Evolutionary conservation across 1,140 invertebrate species (phyloP), one percentile per base, ranked within the genome.

Genomic region (Nebria ingens): DNA sequence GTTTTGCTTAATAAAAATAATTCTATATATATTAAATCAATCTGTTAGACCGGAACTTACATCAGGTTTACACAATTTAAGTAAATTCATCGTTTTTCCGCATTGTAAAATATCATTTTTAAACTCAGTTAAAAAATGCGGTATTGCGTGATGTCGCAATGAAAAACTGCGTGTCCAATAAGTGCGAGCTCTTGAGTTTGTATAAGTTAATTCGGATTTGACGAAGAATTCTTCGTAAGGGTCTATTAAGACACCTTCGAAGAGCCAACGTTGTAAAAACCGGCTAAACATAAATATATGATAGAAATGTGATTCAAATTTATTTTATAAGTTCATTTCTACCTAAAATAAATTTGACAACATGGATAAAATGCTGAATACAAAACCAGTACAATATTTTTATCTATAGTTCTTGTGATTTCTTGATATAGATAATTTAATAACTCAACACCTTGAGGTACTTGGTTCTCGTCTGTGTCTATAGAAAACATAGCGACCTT

Each of bases 221-320:
- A 71, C 61, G 54, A 71, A 69, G 57, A 70, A 71, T 57, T 71
- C 69, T 19, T 62, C 64, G 51, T 66, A 65, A 0, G 65, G 64
- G 58, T 71, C 69, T 38, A 66, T 61, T n/a, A 69, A 38, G 6
- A 50, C 54, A n/a, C 69, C 69, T 55, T 70, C 61, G 3, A 69
- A 61, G 21, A 71, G 61, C 69, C 69, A 71, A 25, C 65, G 64
- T 57, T 65, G 60, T 20, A 70, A 56, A 62, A 68, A 71, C 17
- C 64, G 64, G 51, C 62, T 65, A 53, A 20, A 53, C 4, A 38
- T 23, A 20, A 29, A 52, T 2, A 6, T 3, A 34, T 49, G 12
- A 56, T 29, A 25, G 19, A 13, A 19, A 52, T 52, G 6, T 34
- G 23, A 6, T 21, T 2, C 15, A 56, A 19, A n/a, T n/a, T 12